phyloP scores from a whole-genome alignment of 2,888 invertebrate species.

The Aplocera efformata region DNA sequence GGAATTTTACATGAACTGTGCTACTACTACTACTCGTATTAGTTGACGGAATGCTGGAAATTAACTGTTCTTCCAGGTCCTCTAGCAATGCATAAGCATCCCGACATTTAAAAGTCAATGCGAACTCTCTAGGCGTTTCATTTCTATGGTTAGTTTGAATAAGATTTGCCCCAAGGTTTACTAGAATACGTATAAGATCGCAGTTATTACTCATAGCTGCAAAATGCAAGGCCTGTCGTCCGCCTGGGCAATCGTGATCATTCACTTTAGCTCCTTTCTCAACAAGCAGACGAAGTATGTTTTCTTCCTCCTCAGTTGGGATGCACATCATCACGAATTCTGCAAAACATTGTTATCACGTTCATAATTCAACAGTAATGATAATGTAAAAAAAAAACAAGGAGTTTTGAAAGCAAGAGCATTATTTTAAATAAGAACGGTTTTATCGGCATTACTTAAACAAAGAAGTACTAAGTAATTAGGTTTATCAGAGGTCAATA shows the following conservation, averaged over 20 bases:
- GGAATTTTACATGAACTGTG: no score
- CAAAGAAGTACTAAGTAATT: no score
- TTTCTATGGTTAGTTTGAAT: slow-evolving; percentile 50
- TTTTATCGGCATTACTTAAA: no score
- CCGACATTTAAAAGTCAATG: slow-evolving; percentile 50
- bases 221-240: slow-evolving; percentile 71
- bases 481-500: no score
- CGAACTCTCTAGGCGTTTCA: slow-evolving; percentile 63
- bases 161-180: slow-evolving; percentile 57
- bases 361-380: no score
- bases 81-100: slow-evolving; percentile 43
- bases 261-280: slow-evolving; percentile 56
- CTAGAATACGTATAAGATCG: slow-evolving; percentile 50
- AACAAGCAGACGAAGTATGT: slow-evolving; percentile 56
- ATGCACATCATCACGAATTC: slow-evolving; percentile 67
- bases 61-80: slow-evolving; percentile 29
- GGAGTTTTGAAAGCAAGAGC: no score
- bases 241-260: slow-evolving; percentile 56
- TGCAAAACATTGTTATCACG: slow-evolving; percentile 27
- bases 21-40: no score
- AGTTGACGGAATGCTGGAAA: no score
- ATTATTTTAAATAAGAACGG: no score
- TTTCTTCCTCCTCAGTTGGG: slow-evolving; percentile 53
- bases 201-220: slow-evolving; percentile 73
- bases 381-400: no score